Evolutionary conservation across 2,797 vertebrate species (phyloP).

Genomic region (Melanotaenia trifasciata): DNA sequence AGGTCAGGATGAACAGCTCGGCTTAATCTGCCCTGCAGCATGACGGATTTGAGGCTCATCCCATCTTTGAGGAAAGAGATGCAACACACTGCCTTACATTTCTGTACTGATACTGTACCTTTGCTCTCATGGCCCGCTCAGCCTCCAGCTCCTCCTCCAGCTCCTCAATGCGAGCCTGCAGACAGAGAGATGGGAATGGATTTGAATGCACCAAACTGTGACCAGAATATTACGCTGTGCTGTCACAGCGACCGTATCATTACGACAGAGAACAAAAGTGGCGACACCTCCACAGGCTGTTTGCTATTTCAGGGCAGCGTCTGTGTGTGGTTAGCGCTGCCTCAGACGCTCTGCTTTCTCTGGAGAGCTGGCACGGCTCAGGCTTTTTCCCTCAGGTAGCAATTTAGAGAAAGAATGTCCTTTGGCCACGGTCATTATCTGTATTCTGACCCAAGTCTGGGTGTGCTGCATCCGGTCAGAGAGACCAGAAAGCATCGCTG

Average conservation of each 20-base stretch:
- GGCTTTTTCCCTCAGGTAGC: slow-evolving; percentile 76
- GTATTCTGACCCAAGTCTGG: slow-evolving; percentile 60
- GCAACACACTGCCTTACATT: not conserved
- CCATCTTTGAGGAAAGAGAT: not conserved
- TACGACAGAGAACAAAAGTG: slow-evolving; percentile 44
- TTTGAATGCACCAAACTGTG: slow-evolving; percentile 1
- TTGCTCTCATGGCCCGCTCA: slow-evolving; percentile 81
- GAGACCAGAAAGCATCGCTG: slow-evolving; percentile 19
- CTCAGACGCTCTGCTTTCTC: slow-evolving; percentile 46
- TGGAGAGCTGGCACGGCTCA: slow-evolving; percentile 59
- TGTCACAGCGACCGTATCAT: slow-evolving; percentile 19
- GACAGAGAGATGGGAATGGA: slow-evolving; percentile 20
- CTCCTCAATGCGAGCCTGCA: slow-evolving; percentile 86
- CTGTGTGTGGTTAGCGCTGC: slow-evolving; percentile 51
- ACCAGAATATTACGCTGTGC: slow-evolving; percentile 1
- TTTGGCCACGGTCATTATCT: slow-evolving; percentile 75
- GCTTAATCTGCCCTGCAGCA: slow-evolving; percentile 6
- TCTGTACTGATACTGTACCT: slow-evolving; percentile 71
- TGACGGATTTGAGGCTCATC: slow-evolving; percentile 23
- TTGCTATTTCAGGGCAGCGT: slow-evolving; percentile 68
- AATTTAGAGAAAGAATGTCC: slow-evolving; percentile 80
- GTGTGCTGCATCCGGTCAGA: slow-evolving; percentile 41
- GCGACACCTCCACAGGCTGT: slow-evolving; percentile 43
- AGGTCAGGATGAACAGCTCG: not conserved
- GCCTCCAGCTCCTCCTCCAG: slow-evolving; percentile 89